Evolutionary conservation across 2,888 invertebrate species (phyloP).

Genomic region (Sylvicola cinctus): DNA sequence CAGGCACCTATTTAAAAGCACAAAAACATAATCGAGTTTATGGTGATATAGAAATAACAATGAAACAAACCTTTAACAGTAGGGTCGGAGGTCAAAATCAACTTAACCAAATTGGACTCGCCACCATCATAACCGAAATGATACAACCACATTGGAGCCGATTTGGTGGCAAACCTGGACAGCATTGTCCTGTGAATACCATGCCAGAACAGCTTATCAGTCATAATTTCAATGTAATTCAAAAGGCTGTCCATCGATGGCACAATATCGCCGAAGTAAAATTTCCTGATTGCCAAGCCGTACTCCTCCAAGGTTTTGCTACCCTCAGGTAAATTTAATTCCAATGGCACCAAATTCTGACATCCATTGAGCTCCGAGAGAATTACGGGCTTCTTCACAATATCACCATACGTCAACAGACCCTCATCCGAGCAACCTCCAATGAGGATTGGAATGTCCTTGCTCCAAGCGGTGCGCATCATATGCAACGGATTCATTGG

Average conservation of each 20-base stretch:
- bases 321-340: neutral
- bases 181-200: slow-evolving; percentile 17
- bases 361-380: neutral
- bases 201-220: slow-evolving; percentile 21
- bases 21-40: neutral
- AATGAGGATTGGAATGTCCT: slow-evolving; percentile 17
- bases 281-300: neutral
- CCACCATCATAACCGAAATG: slow-evolving; percentile 22
- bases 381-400: neutral
- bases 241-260: neutral
- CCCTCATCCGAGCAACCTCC: slow-evolving; percentile 23
- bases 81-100: slow-evolving; percentile 11
- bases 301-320: neutral
- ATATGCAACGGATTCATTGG: slow-evolving; percentile 13
- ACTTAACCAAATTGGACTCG: slow-evolving; percentile 8
- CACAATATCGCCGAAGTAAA: neutral
- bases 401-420: slow-evolving; percentile 17
- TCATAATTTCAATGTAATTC: neutral
- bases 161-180: slow-evolving; percentile 12
- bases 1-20: slow-evolving; percentile 13
- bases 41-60: neutral
- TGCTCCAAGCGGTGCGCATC: slow-evolving; percentile 18
- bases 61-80: neutral
- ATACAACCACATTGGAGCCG: slow-evolving; percentile 19
- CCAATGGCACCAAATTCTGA: neutral